Evolutionary conservation across 2,888 invertebrate genomes (phyloP).

Genomic region (Mylabris sibirica): DNA sequence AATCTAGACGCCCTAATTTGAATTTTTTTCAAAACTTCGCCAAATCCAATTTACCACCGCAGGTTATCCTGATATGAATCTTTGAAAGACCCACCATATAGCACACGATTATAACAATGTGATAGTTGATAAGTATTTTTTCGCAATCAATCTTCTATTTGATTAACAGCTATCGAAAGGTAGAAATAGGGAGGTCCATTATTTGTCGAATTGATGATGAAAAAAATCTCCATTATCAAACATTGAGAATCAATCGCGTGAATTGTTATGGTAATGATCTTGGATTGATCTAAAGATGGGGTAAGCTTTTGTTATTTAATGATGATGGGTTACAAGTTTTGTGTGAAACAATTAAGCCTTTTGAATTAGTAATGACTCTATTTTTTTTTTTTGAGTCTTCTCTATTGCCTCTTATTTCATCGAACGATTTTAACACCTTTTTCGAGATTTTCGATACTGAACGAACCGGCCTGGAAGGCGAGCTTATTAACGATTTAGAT

Average conservation of each 20-base stretch:
- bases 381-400: constrained; percentile 36
- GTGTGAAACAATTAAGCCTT: constrained; percentile 52
- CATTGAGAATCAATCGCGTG: constrained; percentile 35
- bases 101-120: constrained; percentile 14
- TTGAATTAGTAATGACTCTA: constrained; percentile 44
- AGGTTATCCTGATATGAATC: constrained; percentile 26
- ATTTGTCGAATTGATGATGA: constrained; percentile 8
- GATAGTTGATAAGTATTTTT: not conserved
- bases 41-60: constrained; percentile 50
- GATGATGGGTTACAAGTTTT: constrained; percentile 36
- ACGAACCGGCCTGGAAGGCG: constrained; percentile 3
- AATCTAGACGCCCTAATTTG: constrained; percentile 51
- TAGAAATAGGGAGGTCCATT: constrained; percentile 15
- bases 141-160: not conserved
- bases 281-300: constrained; percentile 35
- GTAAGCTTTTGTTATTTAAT: constrained; percentile 39
- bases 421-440: constrained; percentile 18
- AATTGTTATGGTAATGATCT: constrained; percentile 52
- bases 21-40: constrained; percentile 42
- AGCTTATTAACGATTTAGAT: constrained; percentile 23
- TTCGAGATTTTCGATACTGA: constrained; percentile 28
- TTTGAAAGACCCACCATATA: constrained; percentile 24
- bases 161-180: constrained; percentile 15
- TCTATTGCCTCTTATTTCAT: not conserved
- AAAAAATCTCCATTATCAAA: constrained; percentile 17